Conservation (phyloP, 1,140 invertebrate species). For the Nasonia longicornis region DNA sequence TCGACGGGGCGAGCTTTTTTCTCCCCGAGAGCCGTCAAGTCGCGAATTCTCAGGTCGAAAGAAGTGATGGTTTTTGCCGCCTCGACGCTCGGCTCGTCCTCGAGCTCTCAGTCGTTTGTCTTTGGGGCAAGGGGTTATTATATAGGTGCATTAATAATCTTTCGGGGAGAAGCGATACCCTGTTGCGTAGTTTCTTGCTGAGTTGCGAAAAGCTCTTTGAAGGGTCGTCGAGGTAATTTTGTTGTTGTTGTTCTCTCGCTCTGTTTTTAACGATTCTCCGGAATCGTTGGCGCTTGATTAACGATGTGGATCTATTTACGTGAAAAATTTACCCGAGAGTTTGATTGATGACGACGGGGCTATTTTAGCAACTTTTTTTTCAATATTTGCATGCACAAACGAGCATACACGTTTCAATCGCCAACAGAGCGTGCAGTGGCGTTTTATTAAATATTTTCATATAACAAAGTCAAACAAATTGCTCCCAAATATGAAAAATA, state of each 20-base stretch:
- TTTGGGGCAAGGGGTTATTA: not conserved
- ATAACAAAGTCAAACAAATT: not conserved
- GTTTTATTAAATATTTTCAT: not conserved
- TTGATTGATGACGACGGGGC: too few relatives aligned
- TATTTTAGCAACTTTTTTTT: too few relatives aligned
- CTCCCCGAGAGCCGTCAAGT: not conserved
- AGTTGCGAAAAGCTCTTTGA: not conserved
- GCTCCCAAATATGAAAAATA: not conserved
- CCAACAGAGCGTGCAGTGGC: too few relatives aligned
- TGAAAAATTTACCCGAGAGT: too few relatives aligned
- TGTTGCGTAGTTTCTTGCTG: not conserved
- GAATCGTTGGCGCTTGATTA: too few relatives aligned
- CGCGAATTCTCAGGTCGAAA: constrained; percentile 19
- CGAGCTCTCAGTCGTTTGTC: constrained; percentile 2
- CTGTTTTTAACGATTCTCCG: too few relatives aligned
- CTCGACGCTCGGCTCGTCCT: not conserved
- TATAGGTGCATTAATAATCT: constrained; percentile 25
- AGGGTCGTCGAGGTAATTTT: not conserved
- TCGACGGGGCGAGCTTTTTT: not conserved
- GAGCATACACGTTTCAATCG: too few relatives aligned
- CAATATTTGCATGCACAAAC: too few relatives aligned
- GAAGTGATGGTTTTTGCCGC: constrained; percentile 15
- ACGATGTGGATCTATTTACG: too few relatives aligned
- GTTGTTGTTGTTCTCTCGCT: too few relatives aligned
- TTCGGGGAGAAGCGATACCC: not conserved